A percentile compares a stretch with the other conserved stretches of the same genome.
Conservation (phyloP, 2,797 vertebrate genomes). For the Coregonus ussuriensis region DNA sequence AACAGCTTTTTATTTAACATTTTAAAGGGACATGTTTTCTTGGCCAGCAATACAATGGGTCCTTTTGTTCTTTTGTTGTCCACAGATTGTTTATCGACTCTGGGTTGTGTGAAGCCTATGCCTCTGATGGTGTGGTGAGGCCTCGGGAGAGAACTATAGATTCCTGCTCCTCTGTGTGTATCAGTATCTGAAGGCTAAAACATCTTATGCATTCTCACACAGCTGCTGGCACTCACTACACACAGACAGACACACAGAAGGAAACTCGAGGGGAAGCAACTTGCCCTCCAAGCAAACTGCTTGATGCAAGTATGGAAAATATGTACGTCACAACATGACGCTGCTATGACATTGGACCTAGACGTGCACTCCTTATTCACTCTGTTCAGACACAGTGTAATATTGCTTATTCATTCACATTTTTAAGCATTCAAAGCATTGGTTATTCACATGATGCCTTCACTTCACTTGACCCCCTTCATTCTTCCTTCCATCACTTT, state of each 20-base stretch:
- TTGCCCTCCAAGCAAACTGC: too few species aligned
- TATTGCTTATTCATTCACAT: background rate
- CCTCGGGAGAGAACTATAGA: slow-evolving; percentile 52
- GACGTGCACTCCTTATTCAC: background rate
- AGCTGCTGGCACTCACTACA: background rate
- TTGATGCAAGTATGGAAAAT: background rate
- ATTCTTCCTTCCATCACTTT: background rate
- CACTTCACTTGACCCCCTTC: background rate
- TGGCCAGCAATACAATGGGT: slow-evolving; percentile 57
- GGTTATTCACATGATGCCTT: background rate
- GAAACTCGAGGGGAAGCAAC: background rate
- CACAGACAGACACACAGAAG: background rate
- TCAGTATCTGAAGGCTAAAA: slow-evolving; percentile 40
- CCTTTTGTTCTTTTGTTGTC: slow-evolving; percentile 71
- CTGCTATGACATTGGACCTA: background rate
- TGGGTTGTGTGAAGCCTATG: slow-evolving; percentile 43
- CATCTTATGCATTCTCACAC: slow-evolving; percentile 22
- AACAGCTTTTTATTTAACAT: slow-evolving; percentile 69
- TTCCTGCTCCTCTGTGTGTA: slow-evolving; percentile 37
- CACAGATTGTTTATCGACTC: slow-evolving; percentile 76
- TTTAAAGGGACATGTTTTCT: slow-evolving; percentile 67
- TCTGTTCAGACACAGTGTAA: background rate
- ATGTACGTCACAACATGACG: background rate
- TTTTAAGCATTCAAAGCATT: background rate
- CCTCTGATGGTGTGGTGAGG: slow-evolving; percentile 46